Evolutionary conservation across 1,140 invertebrate species (phyloP).

Genomic region (Drosophila tropicalis): DNA sequence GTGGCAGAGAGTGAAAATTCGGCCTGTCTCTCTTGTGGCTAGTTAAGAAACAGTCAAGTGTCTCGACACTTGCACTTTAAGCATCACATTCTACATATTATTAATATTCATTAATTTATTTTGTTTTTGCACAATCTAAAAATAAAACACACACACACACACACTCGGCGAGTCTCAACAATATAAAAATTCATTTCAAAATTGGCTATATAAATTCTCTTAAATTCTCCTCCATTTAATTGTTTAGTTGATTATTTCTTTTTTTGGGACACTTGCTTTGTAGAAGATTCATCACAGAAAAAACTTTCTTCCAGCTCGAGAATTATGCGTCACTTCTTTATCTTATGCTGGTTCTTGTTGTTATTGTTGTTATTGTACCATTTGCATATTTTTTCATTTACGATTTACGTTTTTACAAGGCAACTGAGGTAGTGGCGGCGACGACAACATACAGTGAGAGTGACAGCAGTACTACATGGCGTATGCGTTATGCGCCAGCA

Average conservation of each 20-base stretch:
- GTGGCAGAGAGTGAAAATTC: conserved; percentile 16
- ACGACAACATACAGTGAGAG: not conserved
- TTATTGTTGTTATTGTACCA: conserved; percentile 20
- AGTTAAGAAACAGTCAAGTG: conserved; percentile 39
- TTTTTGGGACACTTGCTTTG: conserved; percentile 70
- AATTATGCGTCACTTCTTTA: conserved; percentile 33
- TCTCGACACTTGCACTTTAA: conserved; percentile 60
- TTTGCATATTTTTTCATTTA: conserved; percentile 57
- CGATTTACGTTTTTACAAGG: conserved; percentile 30
- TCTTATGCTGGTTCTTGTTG: conserved; percentile 18
- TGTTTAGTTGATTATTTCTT: conserved; percentile 26
- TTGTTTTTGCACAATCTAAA: conserved; percentile 52
- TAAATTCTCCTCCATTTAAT: conserved; percentile 6
- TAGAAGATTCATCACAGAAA: conserved; percentile 66
- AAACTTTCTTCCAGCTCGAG: conserved; percentile 30
- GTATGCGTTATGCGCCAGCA: conserved; percentile 59
- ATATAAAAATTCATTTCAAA: conserved; percentile 8
- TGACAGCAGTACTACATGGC: conserved; percentile 51
- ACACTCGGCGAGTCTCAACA: not conserved
- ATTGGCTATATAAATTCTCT: conserved; percentile 5
- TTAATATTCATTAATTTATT: conserved; percentile 45
- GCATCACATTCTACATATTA: conserved; percentile 49
- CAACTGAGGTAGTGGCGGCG: not conserved
- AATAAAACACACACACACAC: conserved; percentile 38
- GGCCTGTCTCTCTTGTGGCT: conserved; percentile 9